These are phyloP conservation scores for Agrotis ipsilon DNA, from an alignment of 2,888 invertebrate species.

Conservation along the genomic window DNA sequence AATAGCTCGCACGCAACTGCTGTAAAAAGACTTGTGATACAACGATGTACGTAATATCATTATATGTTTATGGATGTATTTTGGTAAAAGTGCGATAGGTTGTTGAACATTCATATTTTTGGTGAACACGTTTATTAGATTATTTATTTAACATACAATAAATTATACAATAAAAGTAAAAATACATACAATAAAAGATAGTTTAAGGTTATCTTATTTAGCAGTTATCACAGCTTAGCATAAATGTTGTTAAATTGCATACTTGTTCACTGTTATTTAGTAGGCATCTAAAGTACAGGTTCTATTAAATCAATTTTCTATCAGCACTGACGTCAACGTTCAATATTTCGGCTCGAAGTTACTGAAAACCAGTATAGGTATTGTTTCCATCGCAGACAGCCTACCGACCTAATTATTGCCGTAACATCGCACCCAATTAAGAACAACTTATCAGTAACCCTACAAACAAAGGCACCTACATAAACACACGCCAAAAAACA, in stretches of 20 bases:
- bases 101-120: background rate
- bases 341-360: background rate
- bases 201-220: background rate
- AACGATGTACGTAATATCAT: slow-evolving; percentile 9
- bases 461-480: slow-evolving; percentile 16
- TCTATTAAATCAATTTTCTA: background rate
- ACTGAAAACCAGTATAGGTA: background rate
- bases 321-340: background rate
- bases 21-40: slow-evolving; percentile 5
- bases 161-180: too few relatives aligned
- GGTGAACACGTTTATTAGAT: too few relatives aligned
- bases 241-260: too few relatives aligned
- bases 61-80: background rate
- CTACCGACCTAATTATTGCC: slow-evolving; percentile 13
- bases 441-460: slow-evolving; percentile 18
- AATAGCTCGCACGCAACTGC: slow-evolving; percentile 20
- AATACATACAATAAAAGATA: too few relatives aligned
- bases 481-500: slow-evolving; percentile 35
- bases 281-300: background rate
- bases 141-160: too few relatives aligned
- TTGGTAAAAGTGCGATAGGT: background rate
- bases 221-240: too few relatives aligned
- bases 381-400: background rate
- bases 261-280: too few relatives aligned
- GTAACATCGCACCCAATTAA: slow-evolving; percentile 18